Base-by-base conservation (phyloP, 2,888 invertebrate genomes). In the Pediacus dermestoides region DNA sequence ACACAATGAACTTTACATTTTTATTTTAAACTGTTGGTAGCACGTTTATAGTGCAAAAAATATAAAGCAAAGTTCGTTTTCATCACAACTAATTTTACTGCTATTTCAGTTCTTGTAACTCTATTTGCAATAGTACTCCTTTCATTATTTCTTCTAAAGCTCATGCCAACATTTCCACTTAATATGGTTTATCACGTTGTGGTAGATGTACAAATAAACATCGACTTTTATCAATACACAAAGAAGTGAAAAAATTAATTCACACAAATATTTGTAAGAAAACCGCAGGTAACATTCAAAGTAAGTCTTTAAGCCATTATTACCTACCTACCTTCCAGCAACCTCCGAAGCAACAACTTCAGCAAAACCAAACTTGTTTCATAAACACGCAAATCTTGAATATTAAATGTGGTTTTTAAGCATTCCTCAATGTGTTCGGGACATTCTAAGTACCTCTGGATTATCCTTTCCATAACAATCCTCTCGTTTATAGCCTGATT, bases 151-250 rank as follows among this genome's bases (percentile, higher is more conserved):
- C 53, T 38, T 66, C 63, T 8, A 82, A 60, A 16, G 78, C 81
- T 35, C 71, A 59, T 0, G 84, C 81, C 4, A 80, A 70, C 57
- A 78, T 72, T 18, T 73, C 56, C 1, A 75, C 73, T 1, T 78
- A 60, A 61, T 82, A 85, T 1, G 79, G 75, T 22, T 73, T 51
- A 43, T 77, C 62, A 3, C 78, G 59, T 13, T 81, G 77, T 1
- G 91, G 90, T 2, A 91, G 88, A 64, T 91, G 90, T 10, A 90
- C 74, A 64, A 91, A 90, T 8, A 88, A 68, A 1, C 81, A 75
- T 37, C 78, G 71, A 1, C 66, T 61, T 36, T 70, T 70, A 68
- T 84, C 74, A 13, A 81, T 73, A 50, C 75, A 75, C 21, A 90
- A 71, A 1, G 89, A 90, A 13, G 80, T 78, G 70, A 89, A 70